Evolutionary conservation across 2,113 vertebrate genomes (phyloP), one percentile per base, ranked within the genome.

Genomic region (Echinops telfairi): DNA sequence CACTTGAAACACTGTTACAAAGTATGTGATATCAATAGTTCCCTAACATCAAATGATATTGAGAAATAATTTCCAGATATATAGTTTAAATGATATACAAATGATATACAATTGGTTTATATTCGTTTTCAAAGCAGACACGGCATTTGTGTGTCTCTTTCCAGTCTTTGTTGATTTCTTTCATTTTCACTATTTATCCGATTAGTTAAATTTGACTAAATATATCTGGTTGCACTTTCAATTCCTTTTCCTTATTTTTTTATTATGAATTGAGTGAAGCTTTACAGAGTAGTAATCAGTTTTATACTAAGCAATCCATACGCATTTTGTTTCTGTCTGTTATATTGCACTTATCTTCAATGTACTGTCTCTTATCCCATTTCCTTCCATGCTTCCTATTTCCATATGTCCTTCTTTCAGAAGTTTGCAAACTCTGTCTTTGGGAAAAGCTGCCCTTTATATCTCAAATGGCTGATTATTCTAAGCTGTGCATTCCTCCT

Each of bases 141-240:
- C 25, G 29, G 2, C 4, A 33, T 82, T 89, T 93, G 80, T 17
- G 10, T 66, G 29, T 33, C 33, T 40, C 40, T 88, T 83, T 95
- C 83, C 25, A 76, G 6, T 70, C 36, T 64, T 89, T 93, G 11
- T 92, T 87, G 47, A 0, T 88, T 92, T 93, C n/a, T 36, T 71
- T 43, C 75, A 38, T 85, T 91, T 86, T 87, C 14, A 16, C 22
- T 29, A 78, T 9, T 7, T 58, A 70, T n/a, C n/a, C 11, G 53
- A 91, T 71, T 40, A 94, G 53, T 17, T 40, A 68, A 12, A 1
- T n/a, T 9, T 75, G 36, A 64, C 31, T 38, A 14, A 76, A 58
- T 40, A 58, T 2, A 25, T 73, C 77, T 38, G 66, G 14, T 71
- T 43, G 64, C 36, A 57, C 81, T 84, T 25, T 22, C 12, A 87